These are phyloP conservation scores for Lepidonotus clava DNA, from an alignment of 2,888 invertebrate genomes.

Conservation along the genomic window DNA sequence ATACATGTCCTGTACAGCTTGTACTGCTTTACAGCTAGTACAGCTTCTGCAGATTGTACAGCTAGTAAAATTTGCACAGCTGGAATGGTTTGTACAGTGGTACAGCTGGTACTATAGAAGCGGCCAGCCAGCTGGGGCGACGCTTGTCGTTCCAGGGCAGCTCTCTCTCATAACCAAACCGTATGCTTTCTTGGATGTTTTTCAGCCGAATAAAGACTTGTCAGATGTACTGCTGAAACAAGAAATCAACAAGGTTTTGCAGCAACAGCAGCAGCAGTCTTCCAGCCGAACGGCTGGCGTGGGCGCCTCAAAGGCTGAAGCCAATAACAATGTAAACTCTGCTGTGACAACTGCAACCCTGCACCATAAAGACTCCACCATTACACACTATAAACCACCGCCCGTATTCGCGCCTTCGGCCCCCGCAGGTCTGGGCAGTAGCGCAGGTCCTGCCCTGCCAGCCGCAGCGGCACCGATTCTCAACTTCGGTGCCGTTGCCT, in stretches of 20 bases:
- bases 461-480: conserved; percentile 1
- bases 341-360: conserved; percentile 35
- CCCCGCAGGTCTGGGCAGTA: conserved; percentile 29
- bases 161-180: background rate
- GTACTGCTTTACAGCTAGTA: background rate
- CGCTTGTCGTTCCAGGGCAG: background rate
- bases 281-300: conserved; percentile 9
- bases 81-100: background rate
- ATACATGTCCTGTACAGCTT: background rate
- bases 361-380: conserved; percentile 45
- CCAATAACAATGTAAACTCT: conserved; percentile 51
- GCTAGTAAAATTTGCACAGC: background rate
- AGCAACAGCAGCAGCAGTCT: conserved; percentile 33
- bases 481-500: background rate
- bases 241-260: conserved; percentile 50
- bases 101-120: background rate
- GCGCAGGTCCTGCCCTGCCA: background rate
- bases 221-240: conserved; percentile 51
- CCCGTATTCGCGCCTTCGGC: conserved; percentile 34
- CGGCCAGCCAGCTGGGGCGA: background rate
- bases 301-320: conserved; percentile 34
- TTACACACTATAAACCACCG: conserved; percentile 47
- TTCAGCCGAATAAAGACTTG: conserved; percentile 43
- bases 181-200: conserved; percentile 49
- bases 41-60: background rate